phyloP scores from a whole-genome alignment of 2,113 vertebrate species.

The Trematomus loennbergii region DNA sequence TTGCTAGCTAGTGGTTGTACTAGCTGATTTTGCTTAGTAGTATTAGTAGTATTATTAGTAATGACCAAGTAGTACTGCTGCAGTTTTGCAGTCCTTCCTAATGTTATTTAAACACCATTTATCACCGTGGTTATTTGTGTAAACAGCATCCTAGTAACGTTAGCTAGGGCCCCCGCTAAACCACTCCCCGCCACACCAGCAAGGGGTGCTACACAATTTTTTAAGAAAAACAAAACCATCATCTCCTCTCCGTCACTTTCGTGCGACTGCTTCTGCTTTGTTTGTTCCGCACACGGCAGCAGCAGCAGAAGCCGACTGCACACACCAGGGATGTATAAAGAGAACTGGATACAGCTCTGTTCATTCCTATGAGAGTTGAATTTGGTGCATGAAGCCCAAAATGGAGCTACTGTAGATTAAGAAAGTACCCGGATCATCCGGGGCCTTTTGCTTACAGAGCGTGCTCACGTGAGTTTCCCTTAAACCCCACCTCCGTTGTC shows the following conservation, averaged over 20 bases:
- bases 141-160: slow-evolving; percentile 8
- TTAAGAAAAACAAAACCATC: not conserved
- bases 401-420: too few species aligned
- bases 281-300: slow-evolving; percentile 78
- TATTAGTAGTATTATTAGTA: not conserved
- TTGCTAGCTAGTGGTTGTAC: not conserved
- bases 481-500: too few species aligned
- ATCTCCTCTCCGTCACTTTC: slow-evolving; percentile 40
- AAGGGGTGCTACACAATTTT: slow-evolving; percentile 22
- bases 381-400: too few species aligned
- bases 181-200: slow-evolving; percentile 15
- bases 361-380: too few species aligned
- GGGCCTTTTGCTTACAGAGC: too few species aligned
- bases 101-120: slow-evolving; percentile 10
- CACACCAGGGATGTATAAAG: too few species aligned
- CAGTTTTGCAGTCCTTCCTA: not conserved
- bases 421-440: too few species aligned
- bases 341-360: too few species aligned
- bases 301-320: slow-evolving; percentile 39
- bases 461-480: too few species aligned
- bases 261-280: slow-evolving; percentile 62
- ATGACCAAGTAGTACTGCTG: not conserved
- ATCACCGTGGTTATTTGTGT: not conserved
- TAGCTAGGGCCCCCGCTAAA: not conserved
- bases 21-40: not conserved